Base-by-base conservation (phyloP, 2,113 vertebrate species). In the Austrofundulus limnaeus region DNA sequence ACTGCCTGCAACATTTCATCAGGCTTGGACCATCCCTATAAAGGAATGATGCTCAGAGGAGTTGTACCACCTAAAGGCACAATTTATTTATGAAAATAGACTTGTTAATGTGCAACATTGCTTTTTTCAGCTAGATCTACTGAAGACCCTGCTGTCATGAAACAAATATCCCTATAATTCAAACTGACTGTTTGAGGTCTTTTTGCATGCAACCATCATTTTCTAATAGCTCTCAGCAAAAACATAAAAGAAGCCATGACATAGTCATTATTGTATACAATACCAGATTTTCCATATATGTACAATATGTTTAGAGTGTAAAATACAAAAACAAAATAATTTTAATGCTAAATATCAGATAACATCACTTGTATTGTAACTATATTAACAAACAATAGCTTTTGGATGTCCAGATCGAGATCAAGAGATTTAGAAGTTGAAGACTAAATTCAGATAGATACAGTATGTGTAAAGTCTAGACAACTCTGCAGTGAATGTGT, bases 1-100 rank as follows among this genome's bases (percentile, higher is more conserved):
- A 70, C 48, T 80, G 74, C 76, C 59, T 58, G 61, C 57, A 79
- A 69, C 65, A 70, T 75, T 75, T 82, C 63, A 78, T 64, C 47
- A 28, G 49, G 45, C 59, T 41, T 1, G 41, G 73, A 66, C 71
- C 50, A 78, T 83, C 71, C 70, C 66, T 72, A 66, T 80, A 76
- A 71, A 83, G 41, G n/a, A 41, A 68, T 70, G 71, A 63, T n/a
- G 11, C 74, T 57, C 51, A 16, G 60, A 76, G 75, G 72, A 67
- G 23, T 31, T 66, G n/a, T 55, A 62, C 43, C 19, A 76, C 69
- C 64, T 77, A 56, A 72, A 72, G 60, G 63, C 28, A 64, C 51
- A 58, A 69, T 70, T 63, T 78, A 78, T 82, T 62, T 64, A 13
- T 48, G 28, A 61, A 72, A 70, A 69, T 49, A 17, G 55, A 59